Evolutionary conservation across 2,797 vertebrate genomes (phyloP).

Genomic region (Acrossocheilus wenchowensis): DNA sequence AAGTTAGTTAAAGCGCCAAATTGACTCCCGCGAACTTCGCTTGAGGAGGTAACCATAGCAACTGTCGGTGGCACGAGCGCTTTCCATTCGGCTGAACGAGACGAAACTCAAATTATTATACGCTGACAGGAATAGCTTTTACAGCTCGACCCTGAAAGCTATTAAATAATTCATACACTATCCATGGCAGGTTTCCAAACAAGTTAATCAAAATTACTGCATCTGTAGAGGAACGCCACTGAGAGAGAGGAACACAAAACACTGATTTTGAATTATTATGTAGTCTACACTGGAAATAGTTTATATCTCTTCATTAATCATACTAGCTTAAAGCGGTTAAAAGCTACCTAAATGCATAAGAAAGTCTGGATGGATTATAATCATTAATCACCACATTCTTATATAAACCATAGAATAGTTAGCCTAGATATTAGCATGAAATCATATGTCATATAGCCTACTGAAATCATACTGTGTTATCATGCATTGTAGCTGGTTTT

Average conservation of each 20-base stretch:
- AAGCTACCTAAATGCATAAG: background rate
- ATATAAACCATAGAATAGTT: background rate
- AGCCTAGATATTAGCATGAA: background rate
- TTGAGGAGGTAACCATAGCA: conserved; percentile 3
- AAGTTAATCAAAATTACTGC: background rate
- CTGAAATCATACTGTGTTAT: background rate
- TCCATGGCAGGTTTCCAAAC: background rate
- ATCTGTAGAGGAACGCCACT: background rate
- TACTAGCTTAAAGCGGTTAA: background rate
- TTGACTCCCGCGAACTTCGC: background rate
- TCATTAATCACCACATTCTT: background rate
- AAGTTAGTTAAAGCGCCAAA: background rate
- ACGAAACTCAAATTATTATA: background rate
- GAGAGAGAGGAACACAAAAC: conserved; percentile 1
- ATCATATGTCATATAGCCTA: background rate
- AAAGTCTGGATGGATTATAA: background rate
- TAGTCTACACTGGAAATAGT: background rate
- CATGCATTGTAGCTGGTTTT: background rate
- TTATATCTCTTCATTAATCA: background rate
- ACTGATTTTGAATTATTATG: background rate
- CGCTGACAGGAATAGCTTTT: background rate
- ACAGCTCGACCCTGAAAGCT: background rate
- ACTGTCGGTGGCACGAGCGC: background rate
- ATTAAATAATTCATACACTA: background rate
- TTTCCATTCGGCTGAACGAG: background rate